Base-by-base conservation (phyloP, 2,113 vertebrate genomes). In the Larimichthys crocea region DNA sequence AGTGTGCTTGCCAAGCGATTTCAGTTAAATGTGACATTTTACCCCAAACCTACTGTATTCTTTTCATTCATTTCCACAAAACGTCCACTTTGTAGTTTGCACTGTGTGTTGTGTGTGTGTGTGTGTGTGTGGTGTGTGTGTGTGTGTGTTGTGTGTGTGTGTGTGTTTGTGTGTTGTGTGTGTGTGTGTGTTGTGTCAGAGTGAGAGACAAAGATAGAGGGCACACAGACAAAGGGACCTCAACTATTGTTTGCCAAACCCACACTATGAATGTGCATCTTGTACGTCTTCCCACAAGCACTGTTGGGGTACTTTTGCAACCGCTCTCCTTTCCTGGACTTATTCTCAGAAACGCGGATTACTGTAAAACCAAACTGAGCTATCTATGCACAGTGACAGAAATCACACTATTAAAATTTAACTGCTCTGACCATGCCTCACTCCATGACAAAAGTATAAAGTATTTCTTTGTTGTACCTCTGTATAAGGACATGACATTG, bases 211-310 rank as follows among this genome's bases (percentile, higher is more conserved):
- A 44, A 71, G 52, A n/a, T n/a, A 50, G 3, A 72, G 17, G 46
- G 17, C 61, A 76, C 40, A 75, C 20, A 24, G 20, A 66, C 66
- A 80, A 62, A 62, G n/a, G n/a, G 48, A 76, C 26, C 64, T 74
- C 26, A 22, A 52, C 20, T 60, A 53, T 67, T 73, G 71, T 66
- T 74, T 76, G 2, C 60, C n/a, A 70, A n/a, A 52, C 60, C 59
- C 35, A 69, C 50, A 24, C 0, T 4, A 16, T 49, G 24, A 31
- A 42, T 69, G 65, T 81, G 53, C 63, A 46, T 76, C 49, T 66
- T 40, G 35, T 57, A 46, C 55, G 52, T 62, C 68, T 66, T 86
- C n/a, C 73, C 83, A 80, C 71, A 80, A 74, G 59, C 35, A 44
- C n/a, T 61, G 57, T 0, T n/a, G n/a, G 17, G 80, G 42, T 53